A percentile compares a stretch with the other conserved stretches of the same genome.
phyloP scores from a whole-genome alignment of 2,888 invertebrate genomes.

The Phlogophora meticulosa region DNA sequence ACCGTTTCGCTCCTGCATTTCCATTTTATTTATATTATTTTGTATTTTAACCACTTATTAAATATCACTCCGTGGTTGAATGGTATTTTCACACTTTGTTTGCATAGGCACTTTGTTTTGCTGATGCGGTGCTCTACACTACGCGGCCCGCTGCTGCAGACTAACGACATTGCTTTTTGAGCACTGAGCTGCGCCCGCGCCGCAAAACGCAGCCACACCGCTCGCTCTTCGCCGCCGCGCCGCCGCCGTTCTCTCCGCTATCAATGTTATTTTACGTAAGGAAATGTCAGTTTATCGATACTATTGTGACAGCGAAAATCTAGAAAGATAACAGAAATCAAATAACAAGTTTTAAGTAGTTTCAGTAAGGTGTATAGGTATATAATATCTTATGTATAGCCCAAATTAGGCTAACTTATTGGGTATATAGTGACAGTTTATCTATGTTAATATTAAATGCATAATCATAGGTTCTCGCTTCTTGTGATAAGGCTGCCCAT shows the following conservation, averaged over 20 bases:
- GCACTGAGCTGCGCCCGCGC: constrained; percentile 68
- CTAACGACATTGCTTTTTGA: constrained; percentile 62
- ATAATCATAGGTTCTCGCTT: too few species aligned
- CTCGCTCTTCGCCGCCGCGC: constrained; percentile 25
- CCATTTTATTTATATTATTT: constrained; percentile 67
- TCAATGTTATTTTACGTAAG: constrained; percentile 63
- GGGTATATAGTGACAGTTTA: too few species aligned
- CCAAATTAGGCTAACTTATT: too few species aligned
- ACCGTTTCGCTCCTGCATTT: constrained; percentile 76
- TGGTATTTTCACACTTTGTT: constrained; percentile 48
- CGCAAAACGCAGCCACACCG: constrained; percentile 41
- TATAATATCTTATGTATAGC: too few species aligned
- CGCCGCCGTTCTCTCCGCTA: constrained; percentile 66
- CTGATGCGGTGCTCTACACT: constrained; percentile 44
- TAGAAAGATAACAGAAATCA: constrained; percentile 20
- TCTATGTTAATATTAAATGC: too few species aligned
- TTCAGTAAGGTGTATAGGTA: neutral
- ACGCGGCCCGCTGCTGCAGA: constrained; percentile 64
- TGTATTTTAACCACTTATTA: constrained; percentile 16
- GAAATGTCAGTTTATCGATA: constrained; percentile 42
- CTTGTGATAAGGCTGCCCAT: too few species aligned
- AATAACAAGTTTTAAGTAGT: neutral
- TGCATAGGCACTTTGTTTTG: constrained; percentile 25
- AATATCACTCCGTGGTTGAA: constrained; percentile 24
- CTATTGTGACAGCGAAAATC: constrained; percentile 30